These are phyloP conservation scores for Bambusicola thoracicus DNA, from an alignment of 2,113 vertebrate genomes.

Conservation along the genomic window DNA sequence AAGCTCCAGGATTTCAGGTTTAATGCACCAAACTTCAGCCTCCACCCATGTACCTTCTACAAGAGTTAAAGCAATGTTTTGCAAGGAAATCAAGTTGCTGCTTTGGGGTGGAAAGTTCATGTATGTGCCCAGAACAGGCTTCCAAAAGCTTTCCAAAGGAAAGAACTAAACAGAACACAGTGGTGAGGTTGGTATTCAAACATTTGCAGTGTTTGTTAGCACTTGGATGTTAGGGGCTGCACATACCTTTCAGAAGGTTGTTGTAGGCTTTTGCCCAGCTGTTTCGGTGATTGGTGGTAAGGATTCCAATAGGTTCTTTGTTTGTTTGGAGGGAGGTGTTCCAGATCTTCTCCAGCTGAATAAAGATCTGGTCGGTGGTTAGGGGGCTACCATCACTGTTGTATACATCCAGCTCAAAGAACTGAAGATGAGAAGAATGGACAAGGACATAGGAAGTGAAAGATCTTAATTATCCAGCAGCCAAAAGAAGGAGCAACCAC, in stretches of 20 bases:
- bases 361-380: conserved; percentile 91
- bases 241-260: conserved; percentile 91
- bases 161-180: background rate
- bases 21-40: background rate
- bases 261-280: conserved; percentile 97
- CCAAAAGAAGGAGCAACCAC: background rate
- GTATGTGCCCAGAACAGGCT: background rate
- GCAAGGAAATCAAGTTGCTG: background rate
- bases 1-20: background rate
- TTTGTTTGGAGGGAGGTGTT: conserved; percentile 96
- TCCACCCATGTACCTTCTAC: background rate
- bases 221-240: background rate
- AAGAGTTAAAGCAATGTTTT: background rate
- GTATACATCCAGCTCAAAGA: conserved; percentile 95
- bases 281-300: conserved; percentile 96
- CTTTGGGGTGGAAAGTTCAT: background rate
- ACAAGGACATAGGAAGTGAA: background rate
- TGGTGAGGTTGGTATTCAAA: background rate
- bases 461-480: background rate
- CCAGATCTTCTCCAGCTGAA: conserved; percentile 98
- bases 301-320: conserved; percentile 96
- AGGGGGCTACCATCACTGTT: conserved; percentile 89
- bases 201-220: background rate
- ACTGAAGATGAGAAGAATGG: conserved; percentile 72
- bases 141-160: background rate